Percentiles rank a stretch among this genome's conserved stretches.
Conservation (phyloP, 2,888 invertebrate genomes). For the Lacanobia wlatinum region DNA sequence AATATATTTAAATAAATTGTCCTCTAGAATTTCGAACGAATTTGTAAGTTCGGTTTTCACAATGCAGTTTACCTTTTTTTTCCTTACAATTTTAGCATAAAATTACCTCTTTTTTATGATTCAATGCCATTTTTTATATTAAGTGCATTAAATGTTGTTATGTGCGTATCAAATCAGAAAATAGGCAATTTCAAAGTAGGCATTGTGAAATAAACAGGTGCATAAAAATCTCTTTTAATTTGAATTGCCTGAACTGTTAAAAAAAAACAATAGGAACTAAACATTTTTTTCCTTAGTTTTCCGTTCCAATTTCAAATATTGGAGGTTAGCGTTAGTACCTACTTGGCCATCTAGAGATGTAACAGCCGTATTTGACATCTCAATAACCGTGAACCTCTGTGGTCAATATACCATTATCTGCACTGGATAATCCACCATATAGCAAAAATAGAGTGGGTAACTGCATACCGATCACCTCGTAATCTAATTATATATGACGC, state of each 20-base stretch:
- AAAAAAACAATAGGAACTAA: not conserved
- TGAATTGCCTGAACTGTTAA: not conserved
- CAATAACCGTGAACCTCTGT: not conserved
- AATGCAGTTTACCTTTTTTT: constrained; percentile 37
- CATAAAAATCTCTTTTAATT: not conserved
- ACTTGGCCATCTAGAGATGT: not conserved
- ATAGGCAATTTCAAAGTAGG: constrained; percentile 29
- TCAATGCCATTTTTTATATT: constrained; percentile 48
- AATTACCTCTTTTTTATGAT: constrained; percentile 33
- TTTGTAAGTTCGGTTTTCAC: constrained; percentile 41
- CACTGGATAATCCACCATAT: constrained; percentile 31
- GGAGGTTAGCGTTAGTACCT: no score
- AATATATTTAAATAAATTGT: constrained; percentile 19
- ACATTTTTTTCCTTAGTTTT: not conserved
- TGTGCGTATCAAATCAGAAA: constrained; percentile 39
- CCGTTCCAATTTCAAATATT: constrained; percentile 20
- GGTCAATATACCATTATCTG: not conserved
- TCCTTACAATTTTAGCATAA: constrained; percentile 42
- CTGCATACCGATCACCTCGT: constrained; percentile 48
- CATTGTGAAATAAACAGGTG: constrained; percentile 19
- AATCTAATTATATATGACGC: constrained; percentile 67
- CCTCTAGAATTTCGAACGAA: constrained; percentile 4
- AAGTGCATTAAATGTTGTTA: constrained; percentile 25
- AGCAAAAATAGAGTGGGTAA: constrained; percentile 36
- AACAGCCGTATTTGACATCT: not conserved